Evolutionary conservation across 2,797 vertebrate species (phyloP), one percentile per base, ranked within the genome.

Genomic region (Distichodus sexfasciatus): DNA sequence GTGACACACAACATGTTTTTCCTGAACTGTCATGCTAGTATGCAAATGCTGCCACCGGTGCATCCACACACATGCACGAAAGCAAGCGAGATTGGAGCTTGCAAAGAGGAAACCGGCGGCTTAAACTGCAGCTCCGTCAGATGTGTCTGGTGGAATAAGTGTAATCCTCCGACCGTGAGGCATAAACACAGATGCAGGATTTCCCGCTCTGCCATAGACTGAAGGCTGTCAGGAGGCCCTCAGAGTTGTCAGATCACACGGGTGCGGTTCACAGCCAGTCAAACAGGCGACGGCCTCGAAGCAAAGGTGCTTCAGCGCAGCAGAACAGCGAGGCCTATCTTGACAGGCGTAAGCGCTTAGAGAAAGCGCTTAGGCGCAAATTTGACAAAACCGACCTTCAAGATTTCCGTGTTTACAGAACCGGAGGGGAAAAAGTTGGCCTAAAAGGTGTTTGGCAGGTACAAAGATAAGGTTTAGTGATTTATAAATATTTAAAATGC

Each of bases 111-210:
- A 12, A 19, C 38, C 57, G 17, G 9, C 53, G 43, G 43, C 53
- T 71, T 65, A 58, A 28, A 58, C 43, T 43, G 26, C 64, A 28
- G 60, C 57, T 71, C 24, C 58, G 12, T 65, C 61, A 58, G 31
- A 55, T 31, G 38, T 71, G 48, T 1, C 12, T 1, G 50, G 57
- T 54, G 51, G 48, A 44, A 41, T 50, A 44, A 66, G 26, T 0
- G n/a, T 65, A 59, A 72, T 65, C 44, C 69, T 40, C 24, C 1
- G 48, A 23, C 29, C 5, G 24, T 26, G 61, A 43, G 51, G 58
- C 43, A 35, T 51, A 11, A 43, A 59, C 24, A 33, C 43, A 54
- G 11, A 54, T 55, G 28, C 48, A 57, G 43, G 51, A 58, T 71
- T 48, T 58, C 69, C 26, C 53, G 10, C 24, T 2, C 17, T 51